phyloP scores from a whole-genome alignment of 2,888 invertebrate genomes.

The Argyresthia albistria region DNA sequence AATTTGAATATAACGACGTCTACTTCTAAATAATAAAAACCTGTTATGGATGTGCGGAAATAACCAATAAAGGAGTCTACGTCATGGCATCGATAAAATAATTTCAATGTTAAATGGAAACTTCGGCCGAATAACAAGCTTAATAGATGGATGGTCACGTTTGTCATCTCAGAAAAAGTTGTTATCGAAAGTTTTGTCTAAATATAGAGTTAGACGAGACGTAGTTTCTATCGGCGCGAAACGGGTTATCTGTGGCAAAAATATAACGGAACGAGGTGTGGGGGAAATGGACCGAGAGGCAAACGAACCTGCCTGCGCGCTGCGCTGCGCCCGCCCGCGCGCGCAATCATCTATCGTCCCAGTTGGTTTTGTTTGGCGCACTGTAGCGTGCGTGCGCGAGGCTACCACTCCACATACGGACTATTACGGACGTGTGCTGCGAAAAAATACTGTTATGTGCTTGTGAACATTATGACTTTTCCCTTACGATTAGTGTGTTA shows the following conservation, averaged over 20 bases:
- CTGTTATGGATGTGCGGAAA: too few relatives aligned
- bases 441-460: conserved; percentile 1
- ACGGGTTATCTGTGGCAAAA: conserved; percentile 16
- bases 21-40: too few relatives aligned
- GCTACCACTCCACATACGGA: conserved; percentile 20
- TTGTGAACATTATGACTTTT: background rate
- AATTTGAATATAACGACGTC: too few relatives aligned
- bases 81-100: too few relatives aligned
- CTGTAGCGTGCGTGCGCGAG: conserved; percentile 58
- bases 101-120: too few relatives aligned
- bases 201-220: too few relatives aligned
- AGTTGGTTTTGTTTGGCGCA: conserved; percentile 69
- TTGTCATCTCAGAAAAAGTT: too few relatives aligned
- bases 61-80: too few relatives aligned
- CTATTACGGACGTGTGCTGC: background rate
- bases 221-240: background rate
- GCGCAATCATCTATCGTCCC: conserved; percentile 63
- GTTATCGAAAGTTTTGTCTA: too few relatives aligned
- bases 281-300: conserved; percentile 67
- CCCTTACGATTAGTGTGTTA: background rate
- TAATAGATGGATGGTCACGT: too few relatives aligned
- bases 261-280: conserved; percentile 65
- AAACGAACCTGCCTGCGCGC: conserved; percentile 6
- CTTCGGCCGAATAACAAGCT: too few relatives aligned
- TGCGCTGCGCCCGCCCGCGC: conserved; percentile 51